phyloP scores from a whole-genome alignment of 2,113 vertebrate genomes.

The Hiodon alosoides region DNA sequence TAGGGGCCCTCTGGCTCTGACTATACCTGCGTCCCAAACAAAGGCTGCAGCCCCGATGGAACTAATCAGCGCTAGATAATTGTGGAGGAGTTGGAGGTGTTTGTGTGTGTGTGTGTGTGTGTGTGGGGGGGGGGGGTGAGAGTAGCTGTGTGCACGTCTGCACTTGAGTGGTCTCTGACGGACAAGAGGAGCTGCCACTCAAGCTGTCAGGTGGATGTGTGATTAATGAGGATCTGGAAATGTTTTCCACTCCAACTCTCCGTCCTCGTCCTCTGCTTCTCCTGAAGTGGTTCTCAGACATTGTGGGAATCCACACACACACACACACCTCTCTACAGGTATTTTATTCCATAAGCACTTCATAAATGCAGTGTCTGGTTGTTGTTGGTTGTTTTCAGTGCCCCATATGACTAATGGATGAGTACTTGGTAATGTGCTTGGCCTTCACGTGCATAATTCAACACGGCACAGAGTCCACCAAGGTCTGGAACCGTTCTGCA shows the following conservation, averaged over 20 bases:
- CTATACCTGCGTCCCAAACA: no score
- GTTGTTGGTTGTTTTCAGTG: no score
- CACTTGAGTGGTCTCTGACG: conserved; percentile 4
- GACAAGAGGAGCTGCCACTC: conserved; percentile 29
- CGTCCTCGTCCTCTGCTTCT: background rate
- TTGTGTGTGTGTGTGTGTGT: background rate
- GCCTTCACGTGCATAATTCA: no score
- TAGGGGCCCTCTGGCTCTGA: no score
- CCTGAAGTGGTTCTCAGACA: background rate
- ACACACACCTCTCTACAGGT: background rate
- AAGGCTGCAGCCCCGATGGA: no score
- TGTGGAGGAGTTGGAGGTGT: background rate
- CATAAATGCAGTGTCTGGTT: no score
- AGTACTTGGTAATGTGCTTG: no score
- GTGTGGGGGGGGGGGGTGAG: background rate
- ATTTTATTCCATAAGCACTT: no score
- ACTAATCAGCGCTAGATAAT: no score
- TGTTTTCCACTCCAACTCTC: conserved; percentile 3
- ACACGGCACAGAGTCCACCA: no score
- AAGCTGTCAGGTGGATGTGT: conserved; percentile 32
- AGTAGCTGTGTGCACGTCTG: background rate
- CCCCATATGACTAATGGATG: no score
- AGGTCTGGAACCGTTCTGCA: no score
- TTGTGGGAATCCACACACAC: background rate
- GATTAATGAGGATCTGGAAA: conserved; percentile 38